Evolutionary conservation across 2,113 vertebrate genomes (phyloP), one percentile per base, ranked within the genome.

Genomic region (Nettapus auritus): DNA sequence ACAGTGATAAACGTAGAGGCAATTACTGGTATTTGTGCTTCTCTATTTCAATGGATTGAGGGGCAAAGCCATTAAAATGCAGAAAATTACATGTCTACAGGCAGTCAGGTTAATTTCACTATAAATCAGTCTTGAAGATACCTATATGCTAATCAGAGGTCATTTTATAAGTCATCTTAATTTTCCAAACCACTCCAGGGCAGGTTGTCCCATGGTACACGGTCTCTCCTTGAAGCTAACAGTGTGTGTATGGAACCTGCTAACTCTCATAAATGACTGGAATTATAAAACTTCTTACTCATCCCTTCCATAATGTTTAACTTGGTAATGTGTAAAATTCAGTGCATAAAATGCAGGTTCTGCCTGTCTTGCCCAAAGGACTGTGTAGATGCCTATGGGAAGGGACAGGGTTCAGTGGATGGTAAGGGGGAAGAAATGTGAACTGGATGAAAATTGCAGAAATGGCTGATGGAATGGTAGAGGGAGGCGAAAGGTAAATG

Each of bases 241-340:
- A 38, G 38, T 28, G 11, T 11, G 22, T 36, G 33, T 68, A 26
- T 48, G 44, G 29, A 70, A 70, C 23, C 38, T 40, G 17, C 26
- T 70, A 38, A n/a, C 74, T 78, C 60, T 89, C 28, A 9, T 31
- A 25, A 63, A 0, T 70, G 50, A 3, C 26, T 33, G 23, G 36
- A 28, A 71, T 68, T 26, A 23, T 8, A 33, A 42, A 81, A 57
- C 13, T 60, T 20, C 16, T 40, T 38, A 29, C 16, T 66, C 1
- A 2, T 69, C 25, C 13, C 53, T 20, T 71, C 63, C 0, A 0
- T 63, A 20, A 14, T 4, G 11, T 73, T 56, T 64, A 34, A 11
- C 1, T 36, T 74, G 81, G 20, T 34, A 52, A 1, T 0, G 0
- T 2, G 3, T 40, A 36, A 34, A 55, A 36, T 36, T 28, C 0